Conservation (phyloP, 1,140 invertebrate genomes). For the Trachymyrmex septentrionalis region DNA sequence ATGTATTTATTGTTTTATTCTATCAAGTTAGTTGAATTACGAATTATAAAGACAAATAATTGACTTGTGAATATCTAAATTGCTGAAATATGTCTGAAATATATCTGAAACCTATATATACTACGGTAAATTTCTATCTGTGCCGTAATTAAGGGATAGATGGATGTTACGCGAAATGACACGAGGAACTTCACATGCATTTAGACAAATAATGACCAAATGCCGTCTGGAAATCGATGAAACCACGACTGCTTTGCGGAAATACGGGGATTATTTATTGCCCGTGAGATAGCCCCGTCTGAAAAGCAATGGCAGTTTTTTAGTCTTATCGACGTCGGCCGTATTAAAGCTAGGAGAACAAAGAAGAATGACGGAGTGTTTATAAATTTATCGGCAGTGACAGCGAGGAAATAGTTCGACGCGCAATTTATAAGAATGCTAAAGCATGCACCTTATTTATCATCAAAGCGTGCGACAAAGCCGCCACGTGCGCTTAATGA, state of each 20-base stretch:
- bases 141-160: neutral
- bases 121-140: neutral
- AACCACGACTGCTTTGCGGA: conserved; percentile 1
- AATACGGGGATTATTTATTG: conserved; percentile 46
- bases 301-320: conserved; percentile 49
- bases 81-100: neutral
- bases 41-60: neutral
- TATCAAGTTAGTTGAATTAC: neutral
- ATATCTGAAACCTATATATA: neutral
- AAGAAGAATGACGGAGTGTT: conserved; percentile 46
- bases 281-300: conserved; percentile 27
- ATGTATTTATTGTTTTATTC: conserved; percentile 2
- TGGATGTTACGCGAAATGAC: conserved; percentile 25
- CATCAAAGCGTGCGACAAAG: conserved; percentile 39
- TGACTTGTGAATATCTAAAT: neutral
- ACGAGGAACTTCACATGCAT: neutral
- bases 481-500: conserved; percentile 37
- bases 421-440: conserved; percentile 59
- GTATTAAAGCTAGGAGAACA: conserved; percentile 45
- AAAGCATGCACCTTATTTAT: conserved; percentile 48
- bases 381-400: conserved; percentile 54
- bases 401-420: conserved; percentile 50
- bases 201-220: conserved; percentile 50
- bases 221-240: conserved; percentile 44
- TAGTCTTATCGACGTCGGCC: conserved; percentile 49